phyloP scores from a whole-genome alignment of 2,888 invertebrate genomes.

The Chrysina gloriosa region DNA sequence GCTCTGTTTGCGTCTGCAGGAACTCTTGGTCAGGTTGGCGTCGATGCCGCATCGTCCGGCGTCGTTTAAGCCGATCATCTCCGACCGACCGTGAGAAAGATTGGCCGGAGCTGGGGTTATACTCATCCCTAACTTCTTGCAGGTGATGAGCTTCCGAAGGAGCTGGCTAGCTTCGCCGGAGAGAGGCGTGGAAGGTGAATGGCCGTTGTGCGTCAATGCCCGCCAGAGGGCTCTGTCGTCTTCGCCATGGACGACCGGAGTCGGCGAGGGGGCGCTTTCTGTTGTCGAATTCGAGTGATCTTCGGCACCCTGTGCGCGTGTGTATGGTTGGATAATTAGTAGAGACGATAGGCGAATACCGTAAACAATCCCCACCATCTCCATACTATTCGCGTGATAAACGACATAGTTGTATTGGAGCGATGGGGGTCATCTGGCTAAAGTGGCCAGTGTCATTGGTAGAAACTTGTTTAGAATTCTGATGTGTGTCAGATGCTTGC shows the following conservation, averaged over 20 bases:
- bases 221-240: constrained; percentile 68
- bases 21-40: constrained; percentile 56
- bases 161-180: constrained; percentile 81
- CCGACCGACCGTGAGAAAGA: neutral
- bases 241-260: constrained; percentile 57
- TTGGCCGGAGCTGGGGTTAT: constrained; percentile 67
- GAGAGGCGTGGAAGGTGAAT: constrained; percentile 59
- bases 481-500: too few relatives aligned
- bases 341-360: too few relatives aligned
- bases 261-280: constrained; percentile 60
- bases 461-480: too few relatives aligned
- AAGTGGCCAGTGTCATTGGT: too few relatives aligned
- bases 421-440: too few relatives aligned
- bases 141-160: constrained; percentile 80
- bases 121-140: constrained; percentile 76
- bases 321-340: neutral
- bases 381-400: too few relatives aligned
- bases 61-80: constrained; percentile 13
- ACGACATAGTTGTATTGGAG: too few relatives aligned
- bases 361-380: too few relatives aligned
- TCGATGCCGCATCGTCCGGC: constrained; percentile 31
- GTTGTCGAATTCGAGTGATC: constrained; percentile 63
- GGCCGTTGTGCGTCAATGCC: constrained; percentile 69
- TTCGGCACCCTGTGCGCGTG: constrained; percentile 58
- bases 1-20: constrained; percentile 83